A percentile compares a stretch with the other conserved stretches of the same genome.
Conservation (phyloP, 2,113 vertebrate genomes). For the Semnornis frantzii region DNA sequence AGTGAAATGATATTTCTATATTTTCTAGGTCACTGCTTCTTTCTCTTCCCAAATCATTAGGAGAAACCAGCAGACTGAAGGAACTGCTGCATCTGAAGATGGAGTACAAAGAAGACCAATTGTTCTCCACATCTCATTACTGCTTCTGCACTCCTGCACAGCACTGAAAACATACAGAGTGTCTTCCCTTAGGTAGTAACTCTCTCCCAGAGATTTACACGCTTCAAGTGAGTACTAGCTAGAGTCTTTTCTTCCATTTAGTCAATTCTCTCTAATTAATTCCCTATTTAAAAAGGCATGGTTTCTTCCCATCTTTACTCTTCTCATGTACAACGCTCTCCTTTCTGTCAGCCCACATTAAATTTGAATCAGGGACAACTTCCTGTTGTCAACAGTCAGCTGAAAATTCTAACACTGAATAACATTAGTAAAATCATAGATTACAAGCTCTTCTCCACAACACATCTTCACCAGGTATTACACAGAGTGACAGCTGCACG, state of each 20-base stretch:
- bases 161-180: neutral
- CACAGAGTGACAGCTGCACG: neutral
- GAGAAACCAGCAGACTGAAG: neutral
- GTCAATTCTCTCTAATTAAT: neutral
- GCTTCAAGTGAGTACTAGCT: neutral
- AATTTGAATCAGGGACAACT: neutral
- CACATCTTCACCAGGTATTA: neutral
- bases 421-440: neutral
- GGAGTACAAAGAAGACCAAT: neutral
- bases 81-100: neutral
- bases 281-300: neutral
- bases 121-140: neutral
- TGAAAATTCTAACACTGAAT: neutral
- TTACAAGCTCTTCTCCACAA: neutral
- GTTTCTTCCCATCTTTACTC: neutral
- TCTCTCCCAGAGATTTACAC: neutral
- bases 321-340: neutral
- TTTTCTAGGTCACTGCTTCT: slow-evolving; percentile 60
- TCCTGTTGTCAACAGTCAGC: neutral
- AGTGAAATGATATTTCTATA: neutral
- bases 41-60: neutral
- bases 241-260: neutral
- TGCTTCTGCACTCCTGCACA: neutral
- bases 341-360: neutral
- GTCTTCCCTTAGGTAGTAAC: neutral